A percentile compares a stretch with the other conserved stretches of the same genome.
Conservation (phyloP, 2,113 vertebrate species). For the Pongo pygmaeus region DNA sequence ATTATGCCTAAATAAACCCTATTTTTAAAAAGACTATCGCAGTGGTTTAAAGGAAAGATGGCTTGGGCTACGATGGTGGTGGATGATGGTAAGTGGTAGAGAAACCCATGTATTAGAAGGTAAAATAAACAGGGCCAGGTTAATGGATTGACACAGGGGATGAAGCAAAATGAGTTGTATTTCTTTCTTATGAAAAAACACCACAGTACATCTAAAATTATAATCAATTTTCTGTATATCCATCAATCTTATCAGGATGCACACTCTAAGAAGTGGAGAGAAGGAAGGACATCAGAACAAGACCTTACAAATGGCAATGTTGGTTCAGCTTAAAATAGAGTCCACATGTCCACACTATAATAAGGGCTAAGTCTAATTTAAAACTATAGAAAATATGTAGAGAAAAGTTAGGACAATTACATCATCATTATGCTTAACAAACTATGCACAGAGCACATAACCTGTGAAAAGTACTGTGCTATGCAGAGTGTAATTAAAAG, state of each 20-base stretch:
- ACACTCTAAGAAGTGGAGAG: background rate
- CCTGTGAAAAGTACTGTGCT: background rate
- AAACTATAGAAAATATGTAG: background rate
- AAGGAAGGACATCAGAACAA: background rate
- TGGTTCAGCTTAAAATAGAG: background rate
- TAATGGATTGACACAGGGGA: background rate
- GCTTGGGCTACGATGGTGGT: background rate
- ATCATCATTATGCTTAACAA: background rate
- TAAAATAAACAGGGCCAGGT: background rate
- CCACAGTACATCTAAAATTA: background rate
- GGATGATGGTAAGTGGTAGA: background rate
- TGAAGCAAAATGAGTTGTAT: background rate
- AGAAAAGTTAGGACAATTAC: background rate
- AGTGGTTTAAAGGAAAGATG: background rate
- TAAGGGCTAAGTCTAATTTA: background rate
- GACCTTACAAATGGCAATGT: background rate
- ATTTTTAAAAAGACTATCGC: background rate
- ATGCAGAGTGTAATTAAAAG: background rate
- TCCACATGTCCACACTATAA: background rate
- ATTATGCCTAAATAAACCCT: background rate
- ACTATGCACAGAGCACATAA: background rate
- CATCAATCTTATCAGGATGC: background rate
- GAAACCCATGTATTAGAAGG: background rate
- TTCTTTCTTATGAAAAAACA: background rate
- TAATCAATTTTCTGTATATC: background rate